Conservation (phyloP, 2,113 vertebrate species). For the Phrynosoma platyrhinos region DNA sequence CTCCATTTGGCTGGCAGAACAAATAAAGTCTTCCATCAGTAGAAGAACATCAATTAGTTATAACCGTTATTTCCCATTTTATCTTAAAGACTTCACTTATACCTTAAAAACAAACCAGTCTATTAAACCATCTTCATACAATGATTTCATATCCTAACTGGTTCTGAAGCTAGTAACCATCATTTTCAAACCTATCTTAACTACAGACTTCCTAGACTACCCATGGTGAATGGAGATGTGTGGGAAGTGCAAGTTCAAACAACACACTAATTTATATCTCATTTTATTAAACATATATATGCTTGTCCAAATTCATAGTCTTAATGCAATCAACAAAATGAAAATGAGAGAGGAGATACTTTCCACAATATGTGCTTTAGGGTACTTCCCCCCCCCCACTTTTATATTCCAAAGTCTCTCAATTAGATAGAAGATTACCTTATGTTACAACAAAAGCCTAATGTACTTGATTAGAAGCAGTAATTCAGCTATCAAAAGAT, state of each 20-base stretch:
- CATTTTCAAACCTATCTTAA: not conserved
- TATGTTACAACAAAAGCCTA: not conserved
- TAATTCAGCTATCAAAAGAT: not conserved
- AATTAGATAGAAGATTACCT: not conserved
- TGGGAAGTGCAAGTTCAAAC: not conserved
- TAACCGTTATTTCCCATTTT: not conserved
- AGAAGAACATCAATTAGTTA: not conserved
- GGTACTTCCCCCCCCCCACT: not conserved
- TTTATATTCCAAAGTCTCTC: not conserved
- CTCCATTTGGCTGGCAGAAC: not conserved
- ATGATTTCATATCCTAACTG: not conserved
- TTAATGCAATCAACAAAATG: not conserved
- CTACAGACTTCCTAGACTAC: not conserved
- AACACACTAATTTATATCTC: not conserved
- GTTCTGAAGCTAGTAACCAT: not conserved
- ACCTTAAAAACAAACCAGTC: not conserved
- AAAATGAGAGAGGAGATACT: not conserved
- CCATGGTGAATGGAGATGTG: not conserved
- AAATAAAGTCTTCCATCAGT: not conserved
- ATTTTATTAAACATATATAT: not conserved
- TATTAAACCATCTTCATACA: not conserved
- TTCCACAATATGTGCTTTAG: not conserved
- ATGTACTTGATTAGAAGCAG: not conserved
- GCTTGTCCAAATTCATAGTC: not conserved
- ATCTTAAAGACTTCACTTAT: not conserved